Conservation (phyloP, 2,113 vertebrate genomes). For the Atlantisia rogersi region DNA sequence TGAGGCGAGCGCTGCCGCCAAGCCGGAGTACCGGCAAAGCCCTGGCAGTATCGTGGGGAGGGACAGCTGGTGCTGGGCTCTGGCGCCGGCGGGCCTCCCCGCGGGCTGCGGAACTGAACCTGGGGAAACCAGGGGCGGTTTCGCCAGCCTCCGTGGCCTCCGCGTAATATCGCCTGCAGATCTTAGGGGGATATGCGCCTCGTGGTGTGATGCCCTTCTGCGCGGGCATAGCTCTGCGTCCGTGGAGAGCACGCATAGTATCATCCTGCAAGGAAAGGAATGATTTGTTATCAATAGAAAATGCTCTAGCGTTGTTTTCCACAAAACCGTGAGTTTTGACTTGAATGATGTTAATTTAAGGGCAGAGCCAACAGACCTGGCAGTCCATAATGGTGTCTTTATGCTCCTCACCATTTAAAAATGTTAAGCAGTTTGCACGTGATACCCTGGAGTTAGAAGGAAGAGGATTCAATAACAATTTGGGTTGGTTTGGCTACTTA, state of each 20-base stretch:
- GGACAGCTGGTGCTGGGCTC: accelerated
- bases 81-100: not conserved
- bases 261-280: not conserved
- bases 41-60: not conserved
- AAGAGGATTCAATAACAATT: not conserved
- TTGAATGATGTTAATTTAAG: not conserved
- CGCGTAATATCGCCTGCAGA: accelerated
- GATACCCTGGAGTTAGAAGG: not conserved
- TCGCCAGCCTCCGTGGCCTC: accelerated
- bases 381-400: accelerated
- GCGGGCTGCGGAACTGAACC: not conserved
- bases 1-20: not conserved
- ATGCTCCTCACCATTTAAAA: not conserved
- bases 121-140: accelerated
- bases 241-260: accelerated
- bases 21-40: accelerated
- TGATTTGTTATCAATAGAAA: not conserved
- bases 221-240: accelerated
- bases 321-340: not conserved
- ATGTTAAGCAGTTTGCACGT: not conserved
- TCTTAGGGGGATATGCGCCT: too few species aligned
- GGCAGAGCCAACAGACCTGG: not conserved
- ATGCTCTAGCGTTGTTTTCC: accelerated
- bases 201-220: accelerated
- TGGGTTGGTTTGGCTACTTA: too few species aligned